phyloP scores from a whole-genome alignment of 2,113 vertebrate species.

The Poeciliopsis prolifica region DNA sequence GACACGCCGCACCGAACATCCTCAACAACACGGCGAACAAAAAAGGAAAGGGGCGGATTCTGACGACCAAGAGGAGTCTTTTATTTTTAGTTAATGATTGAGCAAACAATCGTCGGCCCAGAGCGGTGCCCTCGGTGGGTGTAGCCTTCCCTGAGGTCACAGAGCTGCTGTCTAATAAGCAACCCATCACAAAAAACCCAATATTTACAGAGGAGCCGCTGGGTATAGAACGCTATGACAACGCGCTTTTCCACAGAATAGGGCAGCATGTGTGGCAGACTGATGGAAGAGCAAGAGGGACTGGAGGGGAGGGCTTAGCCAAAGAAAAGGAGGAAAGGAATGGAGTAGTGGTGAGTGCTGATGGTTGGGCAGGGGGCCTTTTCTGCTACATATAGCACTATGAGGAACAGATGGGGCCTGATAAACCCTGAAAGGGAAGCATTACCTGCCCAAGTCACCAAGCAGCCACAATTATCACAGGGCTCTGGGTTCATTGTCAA shows the following conservation, averaged over 20 bases:
- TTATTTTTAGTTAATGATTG: conserved; percentile 84
- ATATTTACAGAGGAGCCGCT: conserved; percentile 60
- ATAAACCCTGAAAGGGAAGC: conserved; percentile 88
- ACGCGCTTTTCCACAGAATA: conserved; percentile 51
- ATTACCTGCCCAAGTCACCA: conserved; percentile 90
- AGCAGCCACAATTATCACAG: conserved; percentile 88
- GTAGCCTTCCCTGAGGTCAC: conserved; percentile 73
- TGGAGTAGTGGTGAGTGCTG: conserved; percentile 61
- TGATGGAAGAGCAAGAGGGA: conserved; percentile 22
- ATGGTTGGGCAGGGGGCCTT: conserved; percentile 73
- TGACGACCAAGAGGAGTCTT: conserved; percentile 71
- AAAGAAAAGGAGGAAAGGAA: conserved; percentile 39
- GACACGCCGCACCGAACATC: conserved; percentile 66
- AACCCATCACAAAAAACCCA: conserved; percentile 69
- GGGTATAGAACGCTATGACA: conserved; percentile 58
- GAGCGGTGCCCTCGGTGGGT: conserved; percentile 71
- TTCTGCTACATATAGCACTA: conserved; percentile 81
- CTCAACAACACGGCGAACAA: conserved; percentile 25
- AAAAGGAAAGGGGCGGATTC: conserved; percentile 40
- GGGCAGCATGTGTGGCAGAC: conserved; percentile 14
- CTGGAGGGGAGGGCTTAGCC: conserved; percentile 31
- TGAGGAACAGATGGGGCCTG: conserved; percentile 88
- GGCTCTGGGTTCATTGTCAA: conserved; percentile 91
- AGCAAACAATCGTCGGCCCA: conserved; percentile 75
- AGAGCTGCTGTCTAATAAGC: conserved; percentile 77